Evolutionary conservation across 2,797 vertebrate species (phyloP), one percentile per base, ranked within the genome.

Genomic region (Triplophysa bombifrons): DNA sequence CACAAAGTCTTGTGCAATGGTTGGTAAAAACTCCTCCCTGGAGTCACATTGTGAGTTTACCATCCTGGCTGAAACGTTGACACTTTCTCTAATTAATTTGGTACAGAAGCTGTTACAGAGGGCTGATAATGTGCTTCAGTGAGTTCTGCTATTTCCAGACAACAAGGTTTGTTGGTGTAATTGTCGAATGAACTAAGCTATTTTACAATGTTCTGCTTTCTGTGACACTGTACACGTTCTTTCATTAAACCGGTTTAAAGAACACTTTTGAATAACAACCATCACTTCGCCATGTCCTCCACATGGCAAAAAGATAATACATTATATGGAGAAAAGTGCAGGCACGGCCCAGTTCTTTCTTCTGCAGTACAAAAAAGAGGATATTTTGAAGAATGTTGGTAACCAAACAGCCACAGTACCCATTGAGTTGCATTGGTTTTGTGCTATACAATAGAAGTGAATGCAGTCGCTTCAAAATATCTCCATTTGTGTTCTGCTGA

Each of bases 141-240:
- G 58, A 65, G 34, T 55, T 46, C 83, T 58, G 69, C 61, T 76
- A 64, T 20, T 63, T 69, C 56, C 65, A 51, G 76, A 84, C 74
- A 80, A 74, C 80, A 41, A 20, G 20, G 56, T 78, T 65, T 73
- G 79, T 82, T 68, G 68, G 61, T 63, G 64, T 74, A 80, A 79
- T 84, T 86, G 68, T 78, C 84, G 83, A 84, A 84, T 84, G 85
- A 85, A 84, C 82, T 85, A 78, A 84, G 78, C 75, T 44, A 46
- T 75, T 86, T 84, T 65, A 67, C 53, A 44, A 63, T 73, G 56
- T 60, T 64, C 19, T 19, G 53, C 53, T 72, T 71, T 41, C 34
- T 72, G 48, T 38, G 66, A 80, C 84, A 55, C 8, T 58, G 55
- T 58, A 61, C 75, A 74, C 55, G 50, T 50, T 22, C 66, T 84